phyloP scores from a whole-genome alignment of 2,888 invertebrate genomes.

The Elmis aenea region DNA sequence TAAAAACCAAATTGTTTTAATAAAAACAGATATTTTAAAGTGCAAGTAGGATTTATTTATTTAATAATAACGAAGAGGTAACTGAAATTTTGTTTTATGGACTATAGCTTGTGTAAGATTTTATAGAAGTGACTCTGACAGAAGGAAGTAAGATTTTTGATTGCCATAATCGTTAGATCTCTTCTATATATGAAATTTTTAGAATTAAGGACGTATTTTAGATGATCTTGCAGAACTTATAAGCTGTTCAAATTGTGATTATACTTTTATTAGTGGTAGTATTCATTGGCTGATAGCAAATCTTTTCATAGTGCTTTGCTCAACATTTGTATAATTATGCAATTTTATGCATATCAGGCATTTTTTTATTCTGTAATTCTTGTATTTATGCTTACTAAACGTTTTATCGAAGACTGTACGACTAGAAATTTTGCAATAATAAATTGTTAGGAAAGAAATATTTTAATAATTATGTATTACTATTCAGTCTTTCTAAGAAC shows the following conservation, averaged over 20 bases:
- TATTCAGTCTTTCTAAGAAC: too few relatives aligned
- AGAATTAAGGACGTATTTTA: neutral
- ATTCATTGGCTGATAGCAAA: neutral
- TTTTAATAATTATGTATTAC: too few relatives aligned
- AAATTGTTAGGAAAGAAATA: too few relatives aligned
- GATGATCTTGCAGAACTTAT: neutral
- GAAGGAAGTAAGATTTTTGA: too few relatives aligned
- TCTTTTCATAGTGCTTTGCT: constrained; percentile 20
- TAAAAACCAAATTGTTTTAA: constrained; percentile 45
- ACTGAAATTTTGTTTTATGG: too few relatives aligned
- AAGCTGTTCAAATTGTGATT: neutral
- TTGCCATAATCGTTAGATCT: constrained; percentile 19
- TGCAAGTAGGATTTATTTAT: too few relatives aligned
- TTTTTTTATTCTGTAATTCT: constrained; percentile 4
- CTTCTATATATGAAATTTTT: constrained; percentile 4
- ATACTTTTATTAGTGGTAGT: neutral
- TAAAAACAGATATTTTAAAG: too few relatives aligned
- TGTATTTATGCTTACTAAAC: constrained; percentile 9
- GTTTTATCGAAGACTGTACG: constrained; percentile 14
- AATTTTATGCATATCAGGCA: neutral
- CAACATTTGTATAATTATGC: constrained; percentile 8
- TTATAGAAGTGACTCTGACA: too few relatives aligned
- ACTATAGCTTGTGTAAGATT: too few relatives aligned
- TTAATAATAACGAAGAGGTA: too few relatives aligned
- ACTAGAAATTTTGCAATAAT: constrained; percentile 6